Base-by-base conservation (phyloP, 2,797 vertebrate genomes). In the Enteromius fasciolatus region DNA sequence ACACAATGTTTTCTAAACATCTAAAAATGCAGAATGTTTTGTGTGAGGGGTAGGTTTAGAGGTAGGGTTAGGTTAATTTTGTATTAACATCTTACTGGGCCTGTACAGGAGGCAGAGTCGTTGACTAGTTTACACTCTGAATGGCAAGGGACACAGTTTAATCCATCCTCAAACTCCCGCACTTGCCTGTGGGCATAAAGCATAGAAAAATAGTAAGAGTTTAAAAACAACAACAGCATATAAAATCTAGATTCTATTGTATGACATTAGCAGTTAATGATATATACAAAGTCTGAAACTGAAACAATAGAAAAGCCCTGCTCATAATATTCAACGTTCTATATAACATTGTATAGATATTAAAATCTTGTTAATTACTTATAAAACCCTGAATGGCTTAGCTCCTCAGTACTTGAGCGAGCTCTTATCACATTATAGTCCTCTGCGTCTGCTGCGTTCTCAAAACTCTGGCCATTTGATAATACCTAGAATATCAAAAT, bases 101-200 rank as follows among this genome's bases (percentile, higher is more conserved):
- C 97, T 0, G 90, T 89, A 92, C 98, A 99, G 88, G 97, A 96
- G 83, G 89, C 92, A 0, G 96, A 96, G 90, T 92, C 95, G 0
- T 98, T 98, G 89, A 98, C 92, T 23, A 95, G 94, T 81, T 91
- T 93, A 90, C 98, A 98, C 92, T 99, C 96, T 0, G 93, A 54
- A 85, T 99, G 96, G 88, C 98, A 99, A 0, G 94, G 87, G 39
- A 95, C 87, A 81, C 98, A 99, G 67, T 84, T 83, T 10, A 91
- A 95, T 44, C 91, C 94, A 0, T 95, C 93, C 73, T 90, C 84
- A 31, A 96, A 96, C 84, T 99, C 98, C 75, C 96, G 94, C 73
- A 91, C 0, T 7, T 91, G 82, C 74, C 98, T 99, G 92, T 57
- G 36, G 44, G 5, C 46, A 67, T n/a, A 46, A 59, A 39, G 52